Evolutionary conservation across 2,888 invertebrate species (phyloP), one percentile per base, ranked within the genome.

Genomic region (Kryphioiulus occultus): DNA sequence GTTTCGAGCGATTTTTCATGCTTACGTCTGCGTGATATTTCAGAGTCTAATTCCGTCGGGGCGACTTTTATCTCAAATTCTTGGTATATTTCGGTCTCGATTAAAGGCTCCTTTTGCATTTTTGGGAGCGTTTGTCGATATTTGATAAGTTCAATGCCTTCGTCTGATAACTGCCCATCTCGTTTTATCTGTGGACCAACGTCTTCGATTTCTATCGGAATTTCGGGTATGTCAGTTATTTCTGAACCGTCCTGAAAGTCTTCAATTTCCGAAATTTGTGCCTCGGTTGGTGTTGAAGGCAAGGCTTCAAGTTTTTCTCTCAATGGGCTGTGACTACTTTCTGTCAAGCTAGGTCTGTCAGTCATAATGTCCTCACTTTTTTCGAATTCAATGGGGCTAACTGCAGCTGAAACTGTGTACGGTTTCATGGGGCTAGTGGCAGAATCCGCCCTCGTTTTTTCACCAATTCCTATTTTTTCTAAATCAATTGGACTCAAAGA

Each of bases 401-500:
- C 83, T 30, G 42, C 88, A 2, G 83, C 88, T 17, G 87, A 85
- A 0, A 86, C 78, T 0, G 85, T 85, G n/a, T 87, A 42, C 7
- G 35, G 42, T 30, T 30, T 22, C 17, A 88, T 35, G 7, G 88
- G 88, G 84, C 88, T 88, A 3, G 82, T 44, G 12, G 86, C 88
- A 15, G 86, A 78, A 82, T 88, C 88, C 3, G 42, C 78, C 9
- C 26, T 84, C 7, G 53, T 78, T 42, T 82, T 82, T 42, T 35
- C 32, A 82, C 22, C 22, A 32, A 59, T 26, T 15, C 59, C 30
- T 17, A 59, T 53, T 12, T 86, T 39, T 86, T 86, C 86, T 39
- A 78, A 22, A 26, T 87, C 88, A 10, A 89, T 86, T n/a, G 89
- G 89, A 86, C 89, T 89, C 30, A 88, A 78, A 15, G 86, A 88